Conservation (phyloP, 2,113 vertebrate genomes). For the Zosterops lateralis region DNA sequence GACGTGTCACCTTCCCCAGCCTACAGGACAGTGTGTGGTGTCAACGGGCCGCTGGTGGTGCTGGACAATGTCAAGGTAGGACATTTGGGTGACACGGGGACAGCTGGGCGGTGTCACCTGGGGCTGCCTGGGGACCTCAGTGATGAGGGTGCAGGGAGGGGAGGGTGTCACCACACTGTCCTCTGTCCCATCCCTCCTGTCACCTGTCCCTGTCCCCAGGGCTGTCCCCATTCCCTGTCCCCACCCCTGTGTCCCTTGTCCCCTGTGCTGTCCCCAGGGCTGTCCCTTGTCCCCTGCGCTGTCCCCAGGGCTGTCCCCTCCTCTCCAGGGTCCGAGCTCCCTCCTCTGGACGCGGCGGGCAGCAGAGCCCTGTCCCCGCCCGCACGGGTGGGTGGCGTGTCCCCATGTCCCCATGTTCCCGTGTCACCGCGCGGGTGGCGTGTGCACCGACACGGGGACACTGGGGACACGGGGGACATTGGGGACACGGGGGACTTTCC, state of each 20-base stretch:
- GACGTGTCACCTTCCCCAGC: conserved; percentile 25
- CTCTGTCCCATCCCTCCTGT: neutral
- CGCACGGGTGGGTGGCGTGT: neutral
- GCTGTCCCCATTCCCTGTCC: too few species aligned
- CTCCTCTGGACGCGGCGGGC: neutral
- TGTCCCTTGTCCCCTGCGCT: neutral
- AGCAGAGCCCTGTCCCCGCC: neutral
- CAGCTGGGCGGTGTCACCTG: fast-evolving
- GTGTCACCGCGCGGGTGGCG: neutral
- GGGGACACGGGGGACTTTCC: too few species aligned
- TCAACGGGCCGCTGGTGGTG: conserved; percentile 79
- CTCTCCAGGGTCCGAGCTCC: neutral
- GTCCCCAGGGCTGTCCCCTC: neutral
- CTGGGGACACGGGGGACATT: too few species aligned
- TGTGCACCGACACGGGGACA: fast-evolving
- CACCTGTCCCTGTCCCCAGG: too few species aligned
- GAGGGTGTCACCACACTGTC: fast-evolving
- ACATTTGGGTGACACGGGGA: neutral
- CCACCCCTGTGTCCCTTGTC: neutral
- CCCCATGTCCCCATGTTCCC: neutral
- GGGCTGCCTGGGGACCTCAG: neutral
- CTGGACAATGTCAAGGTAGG: conserved; percentile 82
- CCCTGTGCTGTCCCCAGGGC: neutral
- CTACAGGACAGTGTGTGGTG: conserved; percentile 75
- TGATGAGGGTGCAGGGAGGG: neutral